phyloP scores from a whole-genome alignment of 1,140 invertebrate species.

The Drosophila pandora region DNA sequence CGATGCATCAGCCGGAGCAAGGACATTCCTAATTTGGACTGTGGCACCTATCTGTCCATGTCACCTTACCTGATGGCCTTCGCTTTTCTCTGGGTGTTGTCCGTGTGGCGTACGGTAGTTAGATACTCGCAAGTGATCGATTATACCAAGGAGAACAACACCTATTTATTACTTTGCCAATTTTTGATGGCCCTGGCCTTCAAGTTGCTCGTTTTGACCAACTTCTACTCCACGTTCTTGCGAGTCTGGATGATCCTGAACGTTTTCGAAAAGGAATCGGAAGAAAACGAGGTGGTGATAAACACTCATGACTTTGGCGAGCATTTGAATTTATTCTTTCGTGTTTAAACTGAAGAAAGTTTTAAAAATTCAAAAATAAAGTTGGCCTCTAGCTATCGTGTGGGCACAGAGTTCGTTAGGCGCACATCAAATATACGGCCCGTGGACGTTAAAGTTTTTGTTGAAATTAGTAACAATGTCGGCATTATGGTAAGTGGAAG shows the following conservation, averaged over 20 bases:
- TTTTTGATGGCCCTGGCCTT: slow-evolving; percentile 10
- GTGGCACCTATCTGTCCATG: not conserved
- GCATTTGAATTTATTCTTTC: slow-evolving; percentile 23
- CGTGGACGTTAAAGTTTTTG: slow-evolving; percentile 13
- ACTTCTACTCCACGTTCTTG: not conserved
- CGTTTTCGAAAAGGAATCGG: not conserved
- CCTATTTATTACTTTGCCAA: not conserved
- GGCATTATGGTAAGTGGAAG: not conserved
- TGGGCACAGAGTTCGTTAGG: slow-evolving; percentile 8
- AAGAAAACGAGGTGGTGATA: not conserved
- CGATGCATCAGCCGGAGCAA: not conserved
- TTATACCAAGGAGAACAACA: not conserved
- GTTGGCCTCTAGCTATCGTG: not conserved
- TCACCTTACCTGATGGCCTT: not conserved
- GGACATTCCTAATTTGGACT: not conserved
- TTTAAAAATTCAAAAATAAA: slow-evolving; percentile 8
- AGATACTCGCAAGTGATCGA: not conserved
- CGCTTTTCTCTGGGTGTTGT: not conserved
- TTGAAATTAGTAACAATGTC: slow-evolving; percentile 17
- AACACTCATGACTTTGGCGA: slow-evolving; percentile 35
- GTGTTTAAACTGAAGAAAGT: slow-evolving; percentile 3
- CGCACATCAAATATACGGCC: slow-evolving; percentile 20
- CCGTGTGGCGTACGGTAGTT: not conserved
- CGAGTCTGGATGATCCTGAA: not conserved
- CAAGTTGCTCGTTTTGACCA: slow-evolving; percentile 28